A percentile compares a stretch with the other conserved stretches of the same genome.
Evolutionary conservation across 2,113 vertebrate genomes (phyloP).

Genomic region (Melanostigma gelatinosum): DNA sequence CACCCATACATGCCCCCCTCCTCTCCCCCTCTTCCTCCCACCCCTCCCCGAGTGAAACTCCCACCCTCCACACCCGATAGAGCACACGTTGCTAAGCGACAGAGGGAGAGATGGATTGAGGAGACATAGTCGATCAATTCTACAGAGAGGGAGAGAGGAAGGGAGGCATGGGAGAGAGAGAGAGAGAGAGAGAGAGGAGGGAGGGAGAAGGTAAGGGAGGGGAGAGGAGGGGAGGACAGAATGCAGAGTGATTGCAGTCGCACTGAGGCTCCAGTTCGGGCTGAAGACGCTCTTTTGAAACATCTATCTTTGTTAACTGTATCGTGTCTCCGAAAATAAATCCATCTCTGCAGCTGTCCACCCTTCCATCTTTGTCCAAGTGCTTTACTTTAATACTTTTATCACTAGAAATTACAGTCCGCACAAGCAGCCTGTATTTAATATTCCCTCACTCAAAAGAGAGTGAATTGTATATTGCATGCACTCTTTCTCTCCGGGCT

Average conservation of each 20-base stretch:
- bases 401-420: slow-evolving; percentile 71
- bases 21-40: slow-evolving; percentile 45
- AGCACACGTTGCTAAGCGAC: slow-evolving; percentile 88
- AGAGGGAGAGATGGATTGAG: slow-evolving; percentile 87
- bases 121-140: slow-evolving; percentile 87
- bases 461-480: slow-evolving; percentile 74
- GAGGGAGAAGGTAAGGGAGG: slow-evolving; percentile 22
- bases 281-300: slow-evolving; percentile 73
- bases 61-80: slow-evolving; percentile 84
- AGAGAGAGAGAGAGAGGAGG: slow-evolving; percentile 47
- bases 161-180: slow-evolving; percentile 9
- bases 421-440: slow-evolving; percentile 66
- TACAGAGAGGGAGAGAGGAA: slow-evolving; percentile 75
- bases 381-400: slow-evolving; percentile 70
- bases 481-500: slow-evolving; percentile 63
- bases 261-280: slow-evolving; percentile 66
- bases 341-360: slow-evolving; percentile 75
- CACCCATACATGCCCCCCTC: slow-evolving; percentile 43
- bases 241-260: slow-evolving; percentile 78
- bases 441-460: slow-evolving; percentile 72
- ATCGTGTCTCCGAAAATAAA: slow-evolving; percentile 71
- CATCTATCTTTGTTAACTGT: slow-evolving; percentile 81
- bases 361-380: slow-evolving; percentile 75
- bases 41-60: slow-evolving; percentile 71
- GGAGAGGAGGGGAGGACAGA: slow-evolving; percentile 66